Base-by-base conservation (phyloP, 2,113 vertebrate genomes). In the Origma solitaria region DNA sequence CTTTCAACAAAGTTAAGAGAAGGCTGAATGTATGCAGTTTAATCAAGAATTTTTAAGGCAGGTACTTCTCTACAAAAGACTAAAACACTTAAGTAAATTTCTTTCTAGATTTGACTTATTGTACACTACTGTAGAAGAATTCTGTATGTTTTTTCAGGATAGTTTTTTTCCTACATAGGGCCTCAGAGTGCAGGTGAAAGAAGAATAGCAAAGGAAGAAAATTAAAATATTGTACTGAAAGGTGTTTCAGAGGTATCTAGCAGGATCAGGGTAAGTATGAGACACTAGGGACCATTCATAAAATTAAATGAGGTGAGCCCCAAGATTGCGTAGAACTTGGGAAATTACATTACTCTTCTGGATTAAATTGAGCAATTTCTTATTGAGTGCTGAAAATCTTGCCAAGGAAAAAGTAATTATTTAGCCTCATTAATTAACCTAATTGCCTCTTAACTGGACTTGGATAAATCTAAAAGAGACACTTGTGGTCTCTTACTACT, bases 351-450 rank as follows among this genome's bases (percentile, higher is more conserved):
- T 10, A 37, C 7, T 65, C 3, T 3, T 77, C n/a, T 80, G 62
- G 77, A 81, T 61, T 94, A 73, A 73, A 31, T 27, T 49, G 6
- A 88, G 4, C 7, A n/a, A 68, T 81, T 86, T 92, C 62, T 94
- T 50, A 42, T 18, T 65, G 44, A 20, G 28, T 44, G 3, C 37
- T 86, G 62, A 72, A 96, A 91, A 69, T 14, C n/a, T 86, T 81
- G 31, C 50, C 68, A 92, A 51, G 20, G 31, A 92, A 81, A 9
- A 81, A 11, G n/a, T n/a, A 83, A 92, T 77, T 77, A 91, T 86
- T 96, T 94, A 88, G 71, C n/a, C 31, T 53, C 58, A 77, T 80
- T 88, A 88, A 94, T 94, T 95, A 88, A 83, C 27, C 54, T 84
- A 73, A 86, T 71, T 94, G 27, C 28, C 51, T 86, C 56, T 91